Evolutionary conservation across 2,797 vertebrate species (phyloP).

Genomic region (Syngnathus acus): DNA sequence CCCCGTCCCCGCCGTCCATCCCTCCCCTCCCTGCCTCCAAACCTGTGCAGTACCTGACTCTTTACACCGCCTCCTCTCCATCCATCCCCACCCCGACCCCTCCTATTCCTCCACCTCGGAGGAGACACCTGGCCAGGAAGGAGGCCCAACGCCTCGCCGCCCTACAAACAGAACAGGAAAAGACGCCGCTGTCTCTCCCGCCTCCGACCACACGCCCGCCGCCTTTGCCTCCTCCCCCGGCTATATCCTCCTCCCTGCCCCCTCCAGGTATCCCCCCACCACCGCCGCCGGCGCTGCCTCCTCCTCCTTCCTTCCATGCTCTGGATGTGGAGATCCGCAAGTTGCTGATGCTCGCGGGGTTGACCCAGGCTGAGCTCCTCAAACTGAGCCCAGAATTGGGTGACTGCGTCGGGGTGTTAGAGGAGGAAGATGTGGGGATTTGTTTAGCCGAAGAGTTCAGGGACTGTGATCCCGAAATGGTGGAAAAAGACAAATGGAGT

Average conservation of each 20-base stretch:
- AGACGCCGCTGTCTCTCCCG: conserved; percentile 64
- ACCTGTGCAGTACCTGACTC: conserved; percentile 66
- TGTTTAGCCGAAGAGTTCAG: conserved; percentile 28
- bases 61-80: conserved; percentile 64
- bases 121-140: conserved; percentile 62
- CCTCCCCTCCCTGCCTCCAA: conserved; percentile 66
- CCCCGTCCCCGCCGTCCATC: conserved; percentile 53
- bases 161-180: conserved; percentile 59
- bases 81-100: conserved; percentile 50
- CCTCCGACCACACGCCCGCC: conserved; percentile 61
- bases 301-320: conserved; percentile 58
- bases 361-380: conserved; percentile 76
- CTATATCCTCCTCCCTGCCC: conserved; percentile 36
- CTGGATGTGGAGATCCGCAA: conserved; percentile 65
- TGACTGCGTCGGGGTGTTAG: conserved; percentile 62
- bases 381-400: conserved; percentile 75
- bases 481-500: conserved; percentile 31
- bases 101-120: conserved; percentile 48
- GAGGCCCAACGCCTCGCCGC: conserved; percentile 60
- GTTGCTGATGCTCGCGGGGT: conserved; percentile 70
- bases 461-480: conserved; percentile 28
- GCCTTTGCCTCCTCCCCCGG: conserved; percentile 52
- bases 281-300: conserved; percentile 50
- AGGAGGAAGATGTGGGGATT: conserved; percentile 53
- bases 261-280: conserved; percentile 56